Conservation (phyloP, 2,888 invertebrate genomes). For the Watsonalla cultraria region DNA sequence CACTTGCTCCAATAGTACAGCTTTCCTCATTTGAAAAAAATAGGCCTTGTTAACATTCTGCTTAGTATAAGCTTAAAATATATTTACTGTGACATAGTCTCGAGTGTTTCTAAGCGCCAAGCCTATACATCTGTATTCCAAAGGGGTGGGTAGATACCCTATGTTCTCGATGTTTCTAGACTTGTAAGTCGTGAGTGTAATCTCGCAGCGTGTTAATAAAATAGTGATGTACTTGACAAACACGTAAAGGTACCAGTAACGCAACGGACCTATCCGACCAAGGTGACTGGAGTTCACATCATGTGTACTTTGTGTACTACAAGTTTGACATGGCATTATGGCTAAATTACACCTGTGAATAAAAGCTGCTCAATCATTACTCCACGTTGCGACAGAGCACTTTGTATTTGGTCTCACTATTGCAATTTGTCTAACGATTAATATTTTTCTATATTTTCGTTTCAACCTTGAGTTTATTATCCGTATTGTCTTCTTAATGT, state of each 20-base stretch:
- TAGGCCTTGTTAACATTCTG: too few species aligned
- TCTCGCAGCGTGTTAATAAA: not conserved
- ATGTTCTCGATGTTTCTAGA: not conserved
- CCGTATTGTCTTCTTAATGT: conserved; percentile 47
- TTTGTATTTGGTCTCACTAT: conserved; percentile 22
- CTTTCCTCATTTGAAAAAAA: too few species aligned
- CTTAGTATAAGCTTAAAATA: too few species aligned
- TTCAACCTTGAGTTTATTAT: conserved; percentile 62
- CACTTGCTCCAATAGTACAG: too few species aligned
- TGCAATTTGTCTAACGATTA: conserved; percentile 46
- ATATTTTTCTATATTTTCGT: conserved; percentile 44
- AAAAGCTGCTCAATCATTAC: conserved; percentile 36
- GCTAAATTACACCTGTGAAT: conserved; percentile 48
- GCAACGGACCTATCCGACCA: conserved; percentile 36
- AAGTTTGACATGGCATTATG: conserved; percentile 42
- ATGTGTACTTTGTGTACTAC: conserved; percentile 22
- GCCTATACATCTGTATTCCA: not conserved
- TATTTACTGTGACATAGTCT: not conserved
- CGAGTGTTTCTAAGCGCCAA: not conserved
- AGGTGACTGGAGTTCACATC: conserved; percentile 39
- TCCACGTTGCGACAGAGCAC: conserved; percentile 32
- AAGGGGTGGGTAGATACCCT: not conserved
- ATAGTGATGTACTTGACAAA: not conserved
- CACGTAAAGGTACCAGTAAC: conserved; percentile 23
- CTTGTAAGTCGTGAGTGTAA: not conserved